These are phyloP conservation scores for Mugil cephalus DNA, from an alignment of 2,113 vertebrate genomes.

Conservation along the genomic window DNA sequence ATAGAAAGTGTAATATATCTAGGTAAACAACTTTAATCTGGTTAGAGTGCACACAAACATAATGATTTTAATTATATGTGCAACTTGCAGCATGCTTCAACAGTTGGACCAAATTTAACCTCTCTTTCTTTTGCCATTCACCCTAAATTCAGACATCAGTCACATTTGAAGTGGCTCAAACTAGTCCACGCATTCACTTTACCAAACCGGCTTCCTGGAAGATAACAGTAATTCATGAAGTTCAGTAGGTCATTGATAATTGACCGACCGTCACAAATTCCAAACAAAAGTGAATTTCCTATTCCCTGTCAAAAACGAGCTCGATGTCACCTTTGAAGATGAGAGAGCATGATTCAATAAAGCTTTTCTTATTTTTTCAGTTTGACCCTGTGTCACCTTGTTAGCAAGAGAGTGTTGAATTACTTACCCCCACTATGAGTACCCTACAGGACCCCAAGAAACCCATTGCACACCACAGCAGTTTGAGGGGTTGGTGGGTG, in stretches of 20 bases:
- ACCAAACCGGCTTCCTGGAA: conserved; percentile 83
- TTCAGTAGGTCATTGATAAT: conserved; percentile 83
- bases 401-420: conserved; percentile 58
- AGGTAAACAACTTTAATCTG: conserved; percentile 76
- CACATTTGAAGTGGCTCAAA: conserved; percentile 83
- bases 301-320: conserved; percentile 82
- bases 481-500: no score
- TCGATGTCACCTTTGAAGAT: conserved; percentile 63
- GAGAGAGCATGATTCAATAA: conserved; percentile 75
- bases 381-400: conserved; percentile 62
- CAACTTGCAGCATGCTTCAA: conserved; percentile 81
- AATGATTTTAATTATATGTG: conserved; percentile 82
- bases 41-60: conserved; percentile 66
- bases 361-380: conserved; percentile 46
- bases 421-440: conserved; percentile 32
- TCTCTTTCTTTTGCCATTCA: conserved; percentile 39
- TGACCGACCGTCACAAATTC: conserved; percentile 82
- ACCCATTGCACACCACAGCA: conserved; percentile 1
- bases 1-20: conserved; percentile 56
- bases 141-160: conserved; percentile 73
- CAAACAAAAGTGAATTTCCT: conserved; percentile 86
- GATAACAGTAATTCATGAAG: conserved; percentile 81
- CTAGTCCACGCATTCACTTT: conserved; percentile 80
- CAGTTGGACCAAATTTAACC: conserved; percentile 83
- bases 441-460: conserved; percentile 21